These are phyloP conservation scores for Amiota mariae DNA, from an alignment of 2,888 invertebrate genomes.

Conservation along the genomic window DNA sequence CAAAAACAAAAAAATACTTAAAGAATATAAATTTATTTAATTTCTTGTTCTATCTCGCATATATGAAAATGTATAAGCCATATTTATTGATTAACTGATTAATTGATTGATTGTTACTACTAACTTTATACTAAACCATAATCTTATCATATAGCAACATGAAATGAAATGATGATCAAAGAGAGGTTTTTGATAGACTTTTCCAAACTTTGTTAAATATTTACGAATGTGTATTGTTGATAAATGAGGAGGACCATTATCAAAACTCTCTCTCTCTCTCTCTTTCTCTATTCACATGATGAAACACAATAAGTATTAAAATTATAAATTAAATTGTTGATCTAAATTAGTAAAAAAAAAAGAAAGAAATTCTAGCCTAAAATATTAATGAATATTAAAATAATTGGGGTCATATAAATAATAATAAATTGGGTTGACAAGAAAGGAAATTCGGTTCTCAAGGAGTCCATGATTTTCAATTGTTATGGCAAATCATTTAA, in stretches of 20 bases:
- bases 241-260: too few relatives aligned
- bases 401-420: too few relatives aligned
- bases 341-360: conserved; percentile 1
- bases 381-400: conserved; percentile 1
- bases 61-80: conserved; percentile 32
- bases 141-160: not conserved
- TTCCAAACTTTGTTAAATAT: too few relatives aligned
- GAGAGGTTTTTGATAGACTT: too few relatives aligned
- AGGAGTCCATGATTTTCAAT: too few relatives aligned
- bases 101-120: conserved; percentile 17
- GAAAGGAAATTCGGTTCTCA: too few relatives aligned
- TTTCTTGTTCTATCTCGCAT: conserved; percentile 12
- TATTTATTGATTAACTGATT: conserved; percentile 26
- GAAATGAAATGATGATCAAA: not conserved
- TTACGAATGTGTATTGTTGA: too few relatives aligned
- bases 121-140: not conserved
- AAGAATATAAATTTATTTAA: not conserved
- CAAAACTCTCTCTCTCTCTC: too few relatives aligned
- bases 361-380: conserved; percentile 1
- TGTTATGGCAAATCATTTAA: too few relatives aligned
- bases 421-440: too few relatives aligned
- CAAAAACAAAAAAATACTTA: too few relatives aligned
- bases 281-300: too few relatives aligned
- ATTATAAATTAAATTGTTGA: conserved; percentile 16
- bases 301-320: conserved; percentile 22